Evolutionary conservation across 2,113 vertebrate genomes (phyloP).

Genomic region (Prochilodus magdalenae): DNA sequence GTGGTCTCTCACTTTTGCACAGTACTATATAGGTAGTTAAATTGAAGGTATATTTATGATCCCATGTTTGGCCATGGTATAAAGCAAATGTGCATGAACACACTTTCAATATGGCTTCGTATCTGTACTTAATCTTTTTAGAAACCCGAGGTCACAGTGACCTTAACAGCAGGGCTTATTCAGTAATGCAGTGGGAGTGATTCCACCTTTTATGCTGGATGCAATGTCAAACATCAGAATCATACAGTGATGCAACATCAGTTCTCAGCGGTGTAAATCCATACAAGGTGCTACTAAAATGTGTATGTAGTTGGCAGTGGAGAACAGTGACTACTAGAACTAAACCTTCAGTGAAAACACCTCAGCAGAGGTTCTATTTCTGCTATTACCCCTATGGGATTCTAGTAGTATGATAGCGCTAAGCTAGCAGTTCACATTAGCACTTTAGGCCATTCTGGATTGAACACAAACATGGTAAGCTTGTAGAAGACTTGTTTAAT

Average conservation of each 20-base stretch:
- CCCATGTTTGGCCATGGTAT: not conserved
- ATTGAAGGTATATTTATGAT: not conserved
- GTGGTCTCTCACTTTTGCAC: too few relatives aligned
- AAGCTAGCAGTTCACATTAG: too few relatives aligned
- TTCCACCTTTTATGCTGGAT: not conserved
- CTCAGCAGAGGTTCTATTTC: too few relatives aligned
- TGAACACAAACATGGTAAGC: too few relatives aligned
- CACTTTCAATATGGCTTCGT: not conserved
- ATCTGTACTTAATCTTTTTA: constrained; percentile 10
- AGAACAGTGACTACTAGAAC: too few relatives aligned
- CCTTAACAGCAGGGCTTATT: constrained; percentile 17
- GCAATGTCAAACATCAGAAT: not conserved
- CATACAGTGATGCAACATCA: constrained; percentile 7
- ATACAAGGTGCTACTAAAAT: constrained; percentile 20
- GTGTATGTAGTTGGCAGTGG: not conserved
- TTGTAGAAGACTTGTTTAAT: too few relatives aligned
- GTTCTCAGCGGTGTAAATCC: constrained; percentile 10
- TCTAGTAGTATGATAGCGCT: too few relatives aligned
- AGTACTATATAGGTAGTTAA: too few relatives aligned
- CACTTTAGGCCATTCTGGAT: too few relatives aligned
- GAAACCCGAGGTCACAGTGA: constrained; percentile 26
- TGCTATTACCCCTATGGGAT: too few relatives aligned
- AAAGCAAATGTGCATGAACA: constrained; percentile 3
- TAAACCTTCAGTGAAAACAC: too few relatives aligned
- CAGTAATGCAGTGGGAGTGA: not conserved